A percentile compares a stretch with the other conserved stretches of the same genome.
phyloP scores from a whole-genome alignment of 1,140 invertebrate genomes.

The Pseudobourletiella spinata region DNA sequence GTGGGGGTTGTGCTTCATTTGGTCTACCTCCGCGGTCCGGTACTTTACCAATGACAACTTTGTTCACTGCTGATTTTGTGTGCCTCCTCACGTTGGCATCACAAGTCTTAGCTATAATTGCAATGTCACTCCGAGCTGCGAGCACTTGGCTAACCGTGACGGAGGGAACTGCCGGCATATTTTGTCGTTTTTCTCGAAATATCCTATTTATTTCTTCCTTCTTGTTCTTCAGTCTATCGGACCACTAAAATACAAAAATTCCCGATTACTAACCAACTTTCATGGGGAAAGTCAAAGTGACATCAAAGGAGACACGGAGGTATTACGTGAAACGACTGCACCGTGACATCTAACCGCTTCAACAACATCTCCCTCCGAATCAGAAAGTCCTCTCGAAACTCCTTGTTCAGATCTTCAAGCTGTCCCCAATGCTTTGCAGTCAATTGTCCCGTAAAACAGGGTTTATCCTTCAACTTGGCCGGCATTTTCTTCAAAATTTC shows the following conservation, averaged over 20 bases:
- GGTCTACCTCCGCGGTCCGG: constrained; percentile 83
- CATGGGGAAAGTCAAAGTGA: too few relatives aligned
- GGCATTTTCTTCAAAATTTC: constrained; percentile 45
- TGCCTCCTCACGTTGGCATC: constrained; percentile 66
- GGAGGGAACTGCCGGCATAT: constrained; percentile 52
- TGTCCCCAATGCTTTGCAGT: constrained; percentile 72
- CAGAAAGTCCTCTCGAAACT: constrained; percentile 58
- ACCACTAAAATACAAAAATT: constrained; percentile 56
- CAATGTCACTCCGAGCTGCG: constrained; percentile 68
- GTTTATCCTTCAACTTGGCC: constrained; percentile 51
- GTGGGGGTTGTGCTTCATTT: constrained; percentile 77
- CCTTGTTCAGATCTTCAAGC: constrained; percentile 59
- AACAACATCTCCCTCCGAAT: constrained; percentile 76
- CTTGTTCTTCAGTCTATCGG: constrained; percentile 60
- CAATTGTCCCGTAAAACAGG: constrained; percentile 63
- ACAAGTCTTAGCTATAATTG: constrained; percentile 79
- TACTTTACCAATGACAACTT: constrained; percentile 74
- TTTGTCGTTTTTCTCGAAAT: constrained; percentile 58
- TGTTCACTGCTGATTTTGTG: constrained; percentile 70
- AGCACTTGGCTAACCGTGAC: constrained; percentile 64
- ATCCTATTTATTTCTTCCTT: constrained; percentile 60
- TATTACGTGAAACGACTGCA: constrained; percentile 76
- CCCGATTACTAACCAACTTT: too few relatives aligned
- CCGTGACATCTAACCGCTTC: constrained; percentile 83
- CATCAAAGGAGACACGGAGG: too few relatives aligned